Percentiles rank a stretch among this genome's conserved stretches.
Conservation (phyloP, 1,140 invertebrate species). For the Pogonus chalceus region DNA sequence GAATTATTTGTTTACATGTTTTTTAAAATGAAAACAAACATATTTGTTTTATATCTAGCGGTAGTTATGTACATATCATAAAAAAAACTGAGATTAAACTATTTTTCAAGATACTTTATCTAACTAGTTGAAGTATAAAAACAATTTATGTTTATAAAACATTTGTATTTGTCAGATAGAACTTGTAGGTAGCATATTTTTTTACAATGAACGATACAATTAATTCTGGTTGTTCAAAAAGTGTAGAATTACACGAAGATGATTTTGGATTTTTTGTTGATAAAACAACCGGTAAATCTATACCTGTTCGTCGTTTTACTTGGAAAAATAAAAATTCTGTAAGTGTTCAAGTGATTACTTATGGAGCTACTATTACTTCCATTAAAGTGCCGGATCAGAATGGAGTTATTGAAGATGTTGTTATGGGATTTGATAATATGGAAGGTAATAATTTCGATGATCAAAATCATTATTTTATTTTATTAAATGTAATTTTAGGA, state of each 20-base stretch:
- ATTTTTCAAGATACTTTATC: no score
- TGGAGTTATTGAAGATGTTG: constrained; percentile 57
- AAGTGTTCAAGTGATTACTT: constrained; percentile 55
- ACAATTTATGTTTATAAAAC: no score
- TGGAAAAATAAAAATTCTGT: constrained; percentile 48
- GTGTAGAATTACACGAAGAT: constrained; percentile 27
- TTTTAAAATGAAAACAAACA: no score
- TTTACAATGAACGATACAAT: not conserved
- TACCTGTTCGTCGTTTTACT: constrained; percentile 40
- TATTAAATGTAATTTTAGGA: constrained; percentile 31
- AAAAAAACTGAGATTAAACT: no score
- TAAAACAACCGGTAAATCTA: constrained; percentile 19
- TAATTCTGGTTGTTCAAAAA: not conserved
- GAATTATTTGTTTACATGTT: no score
- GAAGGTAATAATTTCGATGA: constrained; percentile 46
- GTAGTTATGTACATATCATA: no score
- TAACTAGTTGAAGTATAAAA: no score
- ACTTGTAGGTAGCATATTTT: no score
- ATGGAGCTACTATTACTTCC: constrained; percentile 69
- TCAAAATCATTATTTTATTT: not conserved
- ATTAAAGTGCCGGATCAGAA: constrained; percentile 61
- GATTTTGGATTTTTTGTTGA: constrained; percentile 26
- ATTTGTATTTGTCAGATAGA: no score
- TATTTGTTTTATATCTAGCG: no score
- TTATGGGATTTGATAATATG: constrained; percentile 67